Conservation (phyloP, 37 sponge, comb jelly and placozoan genomes). For the Cladorhizidae sp. region DNA sequence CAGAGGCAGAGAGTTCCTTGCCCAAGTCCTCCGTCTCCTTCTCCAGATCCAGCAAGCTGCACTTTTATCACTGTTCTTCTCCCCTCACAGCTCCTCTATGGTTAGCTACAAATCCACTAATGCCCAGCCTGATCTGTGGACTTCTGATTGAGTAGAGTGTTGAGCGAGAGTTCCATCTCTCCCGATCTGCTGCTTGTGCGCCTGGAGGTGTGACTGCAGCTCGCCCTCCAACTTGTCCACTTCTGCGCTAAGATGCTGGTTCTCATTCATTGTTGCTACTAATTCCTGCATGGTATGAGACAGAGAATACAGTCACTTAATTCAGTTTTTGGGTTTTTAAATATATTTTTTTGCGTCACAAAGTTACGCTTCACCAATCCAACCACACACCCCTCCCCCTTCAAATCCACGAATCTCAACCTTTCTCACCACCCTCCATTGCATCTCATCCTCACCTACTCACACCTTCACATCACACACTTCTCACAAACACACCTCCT, state of each 20-base stretch:
- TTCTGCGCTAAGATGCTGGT: slow-evolving; percentile 14
- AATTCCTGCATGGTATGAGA: too few relatives aligned
- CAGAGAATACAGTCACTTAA: too few relatives aligned
- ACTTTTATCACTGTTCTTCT: slow-evolving; percentile 3
- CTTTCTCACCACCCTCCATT: too few relatives aligned
- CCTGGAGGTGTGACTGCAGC: slow-evolving; percentile 25
- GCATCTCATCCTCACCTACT: too few relatives aligned
- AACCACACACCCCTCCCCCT: too few relatives aligned
- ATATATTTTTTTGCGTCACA: too few relatives aligned
- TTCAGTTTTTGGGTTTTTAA: too few relatives aligned
- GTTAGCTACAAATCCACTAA: slow-evolving; percentile 38
- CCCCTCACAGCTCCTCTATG: slow-evolving; percentile 51
- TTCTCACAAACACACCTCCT: too few relatives aligned
- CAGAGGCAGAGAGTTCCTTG: slow-evolving; percentile 14
- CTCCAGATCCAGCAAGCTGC: slow-evolving; percentile 18
- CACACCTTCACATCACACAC: too few relatives aligned
- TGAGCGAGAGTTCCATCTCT: slow-evolving; percentile 18
- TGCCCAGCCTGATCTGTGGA: slow-evolving; percentile 35
- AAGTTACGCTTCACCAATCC: too few relatives aligned
- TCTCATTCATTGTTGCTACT: slow-evolving; percentile 40
- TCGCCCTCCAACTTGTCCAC: slow-evolving; percentile 37
- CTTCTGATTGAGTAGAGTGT: slow-evolving; percentile 18
- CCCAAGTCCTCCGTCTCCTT: slow-evolving; percentile 46
- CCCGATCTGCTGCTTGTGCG: slow-evolving; percentile 27
- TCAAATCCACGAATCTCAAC: too few relatives aligned